phyloP scores from a whole-genome alignment of 1,140 invertebrate genomes.

The Thaumetopoea pityocampa region DNA sequence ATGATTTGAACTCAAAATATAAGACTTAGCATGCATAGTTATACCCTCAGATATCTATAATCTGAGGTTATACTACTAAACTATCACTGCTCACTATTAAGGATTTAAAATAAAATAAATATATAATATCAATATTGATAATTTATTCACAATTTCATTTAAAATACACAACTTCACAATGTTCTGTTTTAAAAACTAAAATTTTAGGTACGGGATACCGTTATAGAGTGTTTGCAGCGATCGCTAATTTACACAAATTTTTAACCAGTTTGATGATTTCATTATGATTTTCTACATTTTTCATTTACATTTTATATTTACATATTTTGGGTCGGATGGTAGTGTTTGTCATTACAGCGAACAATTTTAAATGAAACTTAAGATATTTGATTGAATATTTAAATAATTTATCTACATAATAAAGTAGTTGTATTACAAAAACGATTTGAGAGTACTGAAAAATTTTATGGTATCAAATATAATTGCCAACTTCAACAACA shows the following conservation, averaged over 20 bases:
- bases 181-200: conserved; percentile 73
- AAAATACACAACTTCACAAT: conserved; percentile 76
- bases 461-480: neutral
- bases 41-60: no score
- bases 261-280: conserved; percentile 46
- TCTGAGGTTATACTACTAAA: no score
- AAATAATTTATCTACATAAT: neutral
- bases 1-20: no score
- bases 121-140: conserved; percentile 74
- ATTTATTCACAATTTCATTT: conserved; percentile 75
- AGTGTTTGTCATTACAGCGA: conserved; percentile 26
- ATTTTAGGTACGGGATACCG: conserved; percentile 70
- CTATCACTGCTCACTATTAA: no score
- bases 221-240: conserved; percentile 62
- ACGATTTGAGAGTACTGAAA: neutral
- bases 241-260: conserved; percentile 61
- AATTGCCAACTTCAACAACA: conserved; percentile 29
- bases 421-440: conserved; percentile 8
- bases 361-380: neutral
- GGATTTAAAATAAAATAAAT: conserved; percentile 22
- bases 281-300: conserved; percentile 37
- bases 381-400: conserved; percentile 1
- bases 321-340: conserved; percentile 43
- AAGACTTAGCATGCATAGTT: no score
- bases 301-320: conserved; percentile 69